These are phyloP conservation scores for Solenodon paradoxus DNA, from an alignment of 2,113 vertebrate genomes.

Conservation along the genomic window DNA sequence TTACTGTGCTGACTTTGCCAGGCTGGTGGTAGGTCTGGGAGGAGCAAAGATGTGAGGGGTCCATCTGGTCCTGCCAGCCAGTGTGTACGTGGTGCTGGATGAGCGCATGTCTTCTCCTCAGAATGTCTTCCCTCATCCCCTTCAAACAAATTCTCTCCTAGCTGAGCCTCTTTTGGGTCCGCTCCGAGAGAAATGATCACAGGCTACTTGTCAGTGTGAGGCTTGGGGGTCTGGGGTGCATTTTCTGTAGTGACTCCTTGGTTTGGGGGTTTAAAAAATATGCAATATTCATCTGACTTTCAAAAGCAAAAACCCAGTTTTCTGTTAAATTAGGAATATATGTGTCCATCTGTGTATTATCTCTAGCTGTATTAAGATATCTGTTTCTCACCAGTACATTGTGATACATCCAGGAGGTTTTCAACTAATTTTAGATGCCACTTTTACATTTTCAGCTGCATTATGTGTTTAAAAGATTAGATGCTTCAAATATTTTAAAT, in stretches of 20 bases:
- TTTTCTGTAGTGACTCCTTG: neutral
- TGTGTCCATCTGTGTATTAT: neutral
- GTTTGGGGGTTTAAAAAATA: neutral
- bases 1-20: no score
- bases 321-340: neutral
- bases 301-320: neutral
- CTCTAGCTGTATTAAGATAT: no score
- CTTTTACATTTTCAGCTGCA: neutral
- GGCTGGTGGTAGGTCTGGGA: neutral
- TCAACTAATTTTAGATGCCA: neutral
- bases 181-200: neutral
- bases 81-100: neutral
- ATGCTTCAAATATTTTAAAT: neutral
- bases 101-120: neutral
- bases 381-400: neutral
- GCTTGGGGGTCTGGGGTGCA: neutral
- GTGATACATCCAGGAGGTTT: neutral
- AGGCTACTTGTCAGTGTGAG: neutral
- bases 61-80: no score
- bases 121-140: neutral
- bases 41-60: no score
- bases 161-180: neutral
- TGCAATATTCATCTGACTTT: neutral
- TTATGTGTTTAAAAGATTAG: neutral
- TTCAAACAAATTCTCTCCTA: neutral